These are phyloP conservation scores for Mastomys natalensis DNA, from an alignment of 2,113 vertebrate species.

Conservation along the genomic window DNA sequence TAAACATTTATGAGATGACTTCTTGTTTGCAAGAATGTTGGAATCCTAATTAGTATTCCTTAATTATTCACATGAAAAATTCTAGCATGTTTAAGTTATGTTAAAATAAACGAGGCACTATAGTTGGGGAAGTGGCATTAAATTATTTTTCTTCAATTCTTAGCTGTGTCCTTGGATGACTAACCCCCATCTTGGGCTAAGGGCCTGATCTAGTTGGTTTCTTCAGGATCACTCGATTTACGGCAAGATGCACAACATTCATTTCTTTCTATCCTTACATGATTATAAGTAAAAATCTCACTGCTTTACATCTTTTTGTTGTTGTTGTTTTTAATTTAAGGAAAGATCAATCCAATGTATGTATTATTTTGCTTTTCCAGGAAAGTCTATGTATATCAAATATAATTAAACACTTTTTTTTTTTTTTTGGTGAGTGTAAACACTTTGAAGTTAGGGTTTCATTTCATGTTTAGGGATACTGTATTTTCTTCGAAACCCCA, in stretches of 20 bases:
- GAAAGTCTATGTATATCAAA: constrained; percentile 54
- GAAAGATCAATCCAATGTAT: constrained; percentile 41
- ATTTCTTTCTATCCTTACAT: constrained; percentile 34
- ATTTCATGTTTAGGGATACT: constrained; percentile 64
- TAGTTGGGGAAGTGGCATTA: not conserved
- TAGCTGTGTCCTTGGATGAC: not conserved
- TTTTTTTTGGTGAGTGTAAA: constrained; percentile 57
- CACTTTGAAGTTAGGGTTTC: constrained; percentile 65
- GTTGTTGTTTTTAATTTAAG: not conserved
- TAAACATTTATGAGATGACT: constrained; percentile 39
- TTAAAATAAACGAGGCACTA: constrained; percentile 46
- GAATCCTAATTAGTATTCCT: constrained; percentile 54
- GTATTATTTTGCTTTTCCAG: constrained; percentile 46
- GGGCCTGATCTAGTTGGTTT: not conserved
- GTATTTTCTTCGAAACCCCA: constrained; percentile 74
- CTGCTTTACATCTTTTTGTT: constrained; percentile 8
- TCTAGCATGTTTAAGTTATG: constrained; percentile 26
- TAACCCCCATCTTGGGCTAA: constrained; percentile 9
- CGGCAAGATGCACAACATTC: constrained; percentile 27
- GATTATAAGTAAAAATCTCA: constrained; percentile 48
- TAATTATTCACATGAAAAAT: constrained; percentile 42
- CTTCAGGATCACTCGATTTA: constrained; percentile 46
- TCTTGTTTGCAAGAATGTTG: constrained; percentile 26
- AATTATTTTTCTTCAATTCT: not conserved
- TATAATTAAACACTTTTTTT: constrained; percentile 65